Percentiles rank a stretch among this genome's conserved stretches.
These are phyloP conservation scores for Phoebastria nigripes DNA, from an alignment of 2,797 vertebrate species.

Conservation along the genomic window DNA sequence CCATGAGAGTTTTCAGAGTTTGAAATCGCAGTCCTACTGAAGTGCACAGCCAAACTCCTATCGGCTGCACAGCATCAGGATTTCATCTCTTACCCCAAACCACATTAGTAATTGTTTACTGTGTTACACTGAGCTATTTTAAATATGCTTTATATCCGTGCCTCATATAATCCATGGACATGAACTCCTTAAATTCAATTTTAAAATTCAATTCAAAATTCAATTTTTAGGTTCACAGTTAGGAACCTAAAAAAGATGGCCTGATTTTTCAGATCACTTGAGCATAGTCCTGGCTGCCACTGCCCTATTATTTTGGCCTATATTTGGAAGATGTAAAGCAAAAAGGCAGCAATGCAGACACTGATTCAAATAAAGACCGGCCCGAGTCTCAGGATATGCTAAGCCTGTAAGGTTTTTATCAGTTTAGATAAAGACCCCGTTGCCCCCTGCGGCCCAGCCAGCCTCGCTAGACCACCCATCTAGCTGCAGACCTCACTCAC, in stretches of 20 bases:
- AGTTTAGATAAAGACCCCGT: slow-evolving; percentile 16
- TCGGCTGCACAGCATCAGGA: not conserved
- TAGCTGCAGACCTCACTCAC: not conserved
- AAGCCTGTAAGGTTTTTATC: slow-evolving; percentile 30
- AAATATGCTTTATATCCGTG: not conserved
- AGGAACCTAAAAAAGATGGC: not conserved
- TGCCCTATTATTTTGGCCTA: not conserved
- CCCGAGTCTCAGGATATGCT: not conserved
- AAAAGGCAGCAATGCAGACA: not conserved
- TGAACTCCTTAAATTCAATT: not conserved
- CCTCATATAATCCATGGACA: not conserved
- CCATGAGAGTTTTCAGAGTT: not conserved
- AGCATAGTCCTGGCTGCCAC: not conserved
- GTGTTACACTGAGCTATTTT: not conserved
- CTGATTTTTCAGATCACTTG: slow-evolving; percentile 2
- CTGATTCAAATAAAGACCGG: not conserved
- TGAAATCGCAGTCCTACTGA: not conserved
- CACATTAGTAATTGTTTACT: not conserved
- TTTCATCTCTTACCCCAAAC: not conserved
- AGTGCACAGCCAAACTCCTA: not conserved
- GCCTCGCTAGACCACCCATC: slow-evolving; percentile 26
- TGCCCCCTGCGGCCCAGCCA: not conserved
- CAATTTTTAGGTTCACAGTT: not conserved
- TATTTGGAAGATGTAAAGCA: not conserved
- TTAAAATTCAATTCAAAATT: not conserved